Conservation (phyloP, 2,888 invertebrate species). For the Sinelater perroti region DNA sequence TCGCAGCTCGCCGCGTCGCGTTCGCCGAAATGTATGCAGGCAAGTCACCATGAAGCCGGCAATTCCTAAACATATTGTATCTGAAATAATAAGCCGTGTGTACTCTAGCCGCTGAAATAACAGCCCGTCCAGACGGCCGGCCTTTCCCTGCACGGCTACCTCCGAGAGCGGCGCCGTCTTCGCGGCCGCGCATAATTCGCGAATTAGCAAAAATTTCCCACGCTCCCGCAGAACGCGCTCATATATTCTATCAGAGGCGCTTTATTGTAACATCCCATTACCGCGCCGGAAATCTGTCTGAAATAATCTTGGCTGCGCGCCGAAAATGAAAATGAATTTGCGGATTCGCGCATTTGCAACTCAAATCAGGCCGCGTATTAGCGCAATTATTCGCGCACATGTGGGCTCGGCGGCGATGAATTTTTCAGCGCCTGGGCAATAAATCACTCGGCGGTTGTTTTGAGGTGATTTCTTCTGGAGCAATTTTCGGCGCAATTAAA, state of each 20-base stretch:
- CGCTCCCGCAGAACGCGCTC: not conserved
- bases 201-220: not conserved
- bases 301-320: conserved; percentile 33
- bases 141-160: no score
- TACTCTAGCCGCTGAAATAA: conserved; percentile 30
- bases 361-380: conserved; percentile 43
- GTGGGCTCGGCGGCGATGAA: conserved; percentile 19
- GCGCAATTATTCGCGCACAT: conserved; percentile 42
- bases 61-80: conserved; percentile 28
- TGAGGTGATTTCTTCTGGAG: no score
- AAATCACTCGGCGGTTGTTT: no score
- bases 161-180: no score
- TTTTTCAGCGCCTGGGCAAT: conserved; percentile 14
- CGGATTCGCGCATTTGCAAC: conserved; percentile 41
- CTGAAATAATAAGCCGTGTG: conserved; percentile 30
- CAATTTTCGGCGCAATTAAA: no score
- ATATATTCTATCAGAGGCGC: conserved; percentile 12
- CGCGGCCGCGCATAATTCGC: no score
- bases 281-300: conserved; percentile 24
- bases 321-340: conserved; percentile 32
- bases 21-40: no score
- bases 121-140: no score
- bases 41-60: not conserved
- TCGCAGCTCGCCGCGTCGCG: conserved; percentile 18
- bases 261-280: conserved; percentile 20